Evolutionary conservation across 2,888 invertebrate genomes (phyloP), one percentile per base, ranked within the genome.

Genomic region (Stenodera caucasica): DNA sequence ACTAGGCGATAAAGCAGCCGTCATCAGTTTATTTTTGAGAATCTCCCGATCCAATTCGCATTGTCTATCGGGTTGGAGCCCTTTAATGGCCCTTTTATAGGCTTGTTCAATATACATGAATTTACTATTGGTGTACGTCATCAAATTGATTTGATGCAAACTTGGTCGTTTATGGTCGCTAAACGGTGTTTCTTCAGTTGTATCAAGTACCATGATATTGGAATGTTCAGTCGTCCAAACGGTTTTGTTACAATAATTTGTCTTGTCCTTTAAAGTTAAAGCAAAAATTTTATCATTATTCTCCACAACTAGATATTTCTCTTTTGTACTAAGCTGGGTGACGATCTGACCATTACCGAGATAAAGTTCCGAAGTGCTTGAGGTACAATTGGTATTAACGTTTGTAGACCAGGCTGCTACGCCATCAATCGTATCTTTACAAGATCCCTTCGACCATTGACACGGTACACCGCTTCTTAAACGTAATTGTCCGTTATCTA

Each of bases 21-120:
- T 55, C 0, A 69, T 49, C 6, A 74, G 57, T 2, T 74, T 57
- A 33, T 70, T 73, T 30, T 60, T 64, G 2, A 74, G 6, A 0
- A 74, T 67, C 50, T 75, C 71, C 21, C 68, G 53, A 23, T 72
- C 69, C 2, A 72, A 1, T 11, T 69, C 45, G 40, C 75, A 76
- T 23, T 64, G 57, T 14, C 72, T 63, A n/a, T 74, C 67, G 2
- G 54, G 12, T 33, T 73, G 73, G 0, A 72, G 23, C 6, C 30
- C 7, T 7, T 65, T 40, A 0, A 74, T 15, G 12, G 65, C 58
- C 5, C 53, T 49, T 18, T 68, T 61, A 2, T 71, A 64, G 6
- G 72, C 1, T 8, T 18, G 40, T 18, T 18, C 15, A 5, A 37
- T 14, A 8, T 37, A 15, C 37, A 37, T 15, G 3, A 37, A 37